These are phyloP conservation scores for Stictonetta naevosa DNA, from an alignment of 2,113 vertebrate genomes.

Conservation along the genomic window DNA sequence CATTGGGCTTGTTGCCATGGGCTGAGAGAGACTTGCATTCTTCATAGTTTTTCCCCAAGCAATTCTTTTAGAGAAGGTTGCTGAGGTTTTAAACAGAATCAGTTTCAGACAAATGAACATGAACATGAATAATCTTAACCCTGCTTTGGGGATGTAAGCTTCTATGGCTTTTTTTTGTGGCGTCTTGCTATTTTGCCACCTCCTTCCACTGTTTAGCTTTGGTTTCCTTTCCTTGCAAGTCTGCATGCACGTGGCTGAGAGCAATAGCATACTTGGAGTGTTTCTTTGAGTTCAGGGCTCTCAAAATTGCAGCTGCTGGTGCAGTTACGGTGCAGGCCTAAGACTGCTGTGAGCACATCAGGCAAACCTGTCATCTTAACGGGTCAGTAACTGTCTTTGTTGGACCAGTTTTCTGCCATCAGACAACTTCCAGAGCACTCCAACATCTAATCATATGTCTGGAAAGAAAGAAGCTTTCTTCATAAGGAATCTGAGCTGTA, in stretches of 20 bases:
- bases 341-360: background rate
- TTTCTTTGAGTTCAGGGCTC: background rate
- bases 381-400: background rate
- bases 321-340: background rate
- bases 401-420: background rate
- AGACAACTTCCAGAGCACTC: background rate
- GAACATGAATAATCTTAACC: slow-evolving; percentile 19
- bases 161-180: background rate
- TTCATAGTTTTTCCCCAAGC: slow-evolving; percentile 38
- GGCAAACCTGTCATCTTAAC: background rate
- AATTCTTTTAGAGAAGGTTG: slow-evolving; percentile 12
- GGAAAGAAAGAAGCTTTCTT: background rate
- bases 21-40: slow-evolving; percentile 51
- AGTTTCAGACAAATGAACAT: slow-evolving; percentile 34
- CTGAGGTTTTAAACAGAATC: slow-evolving; percentile 21
- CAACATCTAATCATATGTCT: background rate
- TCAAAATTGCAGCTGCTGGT: background rate
- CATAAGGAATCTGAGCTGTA: background rate
- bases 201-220: slow-evolving; percentile 14
- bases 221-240: background rate
- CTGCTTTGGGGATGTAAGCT: background rate
- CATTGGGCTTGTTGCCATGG: slow-evolving; percentile 62
- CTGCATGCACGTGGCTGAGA: background rate
- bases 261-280: background rate
- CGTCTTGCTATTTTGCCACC: background rate